These are phyloP conservation scores for Pangasius krempfi DNA, from an alignment of 2,797 vertebrate species.

Conservation along the genomic window DNA sequence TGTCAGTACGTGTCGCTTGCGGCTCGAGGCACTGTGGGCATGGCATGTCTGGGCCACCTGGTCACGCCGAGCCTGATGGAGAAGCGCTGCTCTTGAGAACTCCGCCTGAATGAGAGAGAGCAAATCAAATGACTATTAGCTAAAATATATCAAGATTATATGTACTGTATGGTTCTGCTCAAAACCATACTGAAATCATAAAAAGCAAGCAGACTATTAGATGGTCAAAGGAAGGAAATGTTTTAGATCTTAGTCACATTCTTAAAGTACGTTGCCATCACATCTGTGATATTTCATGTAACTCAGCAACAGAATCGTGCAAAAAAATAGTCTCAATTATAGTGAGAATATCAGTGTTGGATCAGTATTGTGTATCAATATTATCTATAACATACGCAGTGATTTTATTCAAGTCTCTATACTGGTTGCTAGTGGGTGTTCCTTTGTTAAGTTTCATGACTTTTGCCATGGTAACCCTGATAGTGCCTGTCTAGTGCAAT, in stretches of 20 bases:
- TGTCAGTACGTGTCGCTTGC: constrained; percentile 89
- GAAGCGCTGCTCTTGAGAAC: constrained; percentile 82
- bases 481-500: background rate
- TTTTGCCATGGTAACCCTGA: background rate
- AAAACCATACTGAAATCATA: background rate
- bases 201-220: background rate
- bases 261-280: background rate
- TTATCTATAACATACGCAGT: background rate
- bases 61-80: constrained; percentile 91
- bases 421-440: background rate
- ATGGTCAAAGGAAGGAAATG: background rate
- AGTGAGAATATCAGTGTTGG: background rate
- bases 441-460: background rate
- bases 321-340: background rate
- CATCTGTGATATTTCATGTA: background rate
- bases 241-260: background rate
- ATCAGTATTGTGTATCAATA: background rate
- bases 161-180: background rate
- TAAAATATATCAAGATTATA: background rate
- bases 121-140: background rate
- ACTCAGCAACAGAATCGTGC: background rate
- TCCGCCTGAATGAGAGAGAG: constrained; percentile 74
- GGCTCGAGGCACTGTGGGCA: constrained; percentile 81
- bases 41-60: constrained; percentile 88
- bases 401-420: background rate